Evolutionary conservation across 1,140 invertebrate species (phyloP).

Genomic region (Drosophila gunungcola): DNA sequence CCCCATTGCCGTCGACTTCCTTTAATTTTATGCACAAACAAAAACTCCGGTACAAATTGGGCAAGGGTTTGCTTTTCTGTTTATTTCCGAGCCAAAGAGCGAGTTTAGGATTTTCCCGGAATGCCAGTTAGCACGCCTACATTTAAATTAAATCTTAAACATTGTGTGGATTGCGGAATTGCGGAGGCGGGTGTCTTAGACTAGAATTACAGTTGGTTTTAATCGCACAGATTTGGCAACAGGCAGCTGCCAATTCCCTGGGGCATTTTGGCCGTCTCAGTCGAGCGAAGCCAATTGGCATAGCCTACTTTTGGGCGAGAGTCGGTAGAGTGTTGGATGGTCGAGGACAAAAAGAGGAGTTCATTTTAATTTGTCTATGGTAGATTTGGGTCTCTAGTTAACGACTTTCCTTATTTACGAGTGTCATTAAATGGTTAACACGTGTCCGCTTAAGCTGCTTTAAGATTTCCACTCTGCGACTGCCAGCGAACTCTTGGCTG

Average conservation of each 20-base stretch:
- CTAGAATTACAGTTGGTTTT: constrained; percentile 37
- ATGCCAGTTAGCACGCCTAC: constrained; percentile 12
- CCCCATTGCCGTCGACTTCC: constrained; percentile 37
- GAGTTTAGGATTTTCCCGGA: constrained; percentile 40
- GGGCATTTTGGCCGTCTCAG: background rate
- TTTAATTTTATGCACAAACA: constrained; percentile 81
- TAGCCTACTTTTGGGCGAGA: constrained; percentile 7
- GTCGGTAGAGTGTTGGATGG: constrained; percentile 7
- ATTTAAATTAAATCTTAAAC: constrained; percentile 77
- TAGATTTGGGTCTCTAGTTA: constrained; percentile 24
- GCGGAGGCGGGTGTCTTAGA: constrained; percentile 11
- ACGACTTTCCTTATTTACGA: constrained; percentile 39
- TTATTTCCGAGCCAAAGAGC: constrained; percentile 44
- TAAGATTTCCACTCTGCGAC: background rate
- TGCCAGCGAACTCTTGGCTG: background rate
- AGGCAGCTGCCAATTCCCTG: constrained; percentile 13
- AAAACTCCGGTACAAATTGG: constrained; percentile 60
- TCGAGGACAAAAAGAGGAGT: background rate
- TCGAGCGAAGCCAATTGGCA: background rate
- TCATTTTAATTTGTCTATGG: constrained; percentile 33
- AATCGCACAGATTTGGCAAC: constrained; percentile 48
- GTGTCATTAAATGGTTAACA: constrained; percentile 48
- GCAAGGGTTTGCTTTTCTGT: constrained; percentile 36
- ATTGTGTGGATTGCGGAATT: constrained; percentile 43
- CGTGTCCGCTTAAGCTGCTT: constrained; percentile 30